Evolutionary conservation across 2,888 invertebrate species (phyloP).

Genomic region (Molanna angustata): DNA sequence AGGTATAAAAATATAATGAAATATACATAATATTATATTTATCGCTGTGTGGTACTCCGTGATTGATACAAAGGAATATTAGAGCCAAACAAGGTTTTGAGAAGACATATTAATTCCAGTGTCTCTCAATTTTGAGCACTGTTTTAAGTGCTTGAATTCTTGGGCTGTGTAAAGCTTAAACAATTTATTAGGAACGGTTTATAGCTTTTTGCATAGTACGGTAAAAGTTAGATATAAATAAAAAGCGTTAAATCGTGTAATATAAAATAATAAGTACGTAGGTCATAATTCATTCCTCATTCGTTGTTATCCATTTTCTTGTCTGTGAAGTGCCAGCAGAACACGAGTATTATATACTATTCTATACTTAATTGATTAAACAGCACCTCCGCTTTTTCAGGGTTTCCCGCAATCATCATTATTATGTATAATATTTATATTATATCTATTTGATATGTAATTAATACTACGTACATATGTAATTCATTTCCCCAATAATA

Average conservation of each 20-base stretch:
- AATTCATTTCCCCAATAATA: too few relatives aligned
- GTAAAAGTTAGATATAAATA: slow-evolving; percentile 34
- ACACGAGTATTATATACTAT: too few relatives aligned
- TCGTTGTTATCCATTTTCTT: slow-evolving; percentile 24
- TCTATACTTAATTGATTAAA: slow-evolving; percentile 20
- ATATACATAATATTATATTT: slow-evolving; percentile 16
- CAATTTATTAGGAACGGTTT: too few relatives aligned
- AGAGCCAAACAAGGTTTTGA: slow-evolving; percentile 10
- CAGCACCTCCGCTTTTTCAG: slow-evolving; percentile 24
- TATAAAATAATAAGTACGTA: slow-evolving; percentile 33
- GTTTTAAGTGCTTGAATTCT: slow-evolving; percentile 67
- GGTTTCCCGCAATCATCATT: slow-evolving; percentile 17
- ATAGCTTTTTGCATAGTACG: too few relatives aligned
- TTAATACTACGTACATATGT: too few relatives aligned
- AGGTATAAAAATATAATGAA: slow-evolving; percentile 12
- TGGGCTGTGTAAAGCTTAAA: too few relatives aligned
- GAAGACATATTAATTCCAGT: slow-evolving; percentile 9
- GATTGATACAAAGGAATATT: slow-evolving; percentile 12
- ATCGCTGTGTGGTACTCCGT: slow-evolving; percentile 14
- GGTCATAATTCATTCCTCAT: slow-evolving; percentile 43
- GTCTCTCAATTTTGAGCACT: slow-evolving; percentile 53
- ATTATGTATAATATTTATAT: too few relatives aligned
- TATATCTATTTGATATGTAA: too few relatives aligned
- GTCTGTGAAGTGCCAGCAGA: slow-evolving; percentile 37
- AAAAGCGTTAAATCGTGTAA: slow-evolving; percentile 26